These are phyloP conservation scores for Watsonalla binaria DNA, from an alignment of 2,888 invertebrate species.

Conservation along the genomic window DNA sequence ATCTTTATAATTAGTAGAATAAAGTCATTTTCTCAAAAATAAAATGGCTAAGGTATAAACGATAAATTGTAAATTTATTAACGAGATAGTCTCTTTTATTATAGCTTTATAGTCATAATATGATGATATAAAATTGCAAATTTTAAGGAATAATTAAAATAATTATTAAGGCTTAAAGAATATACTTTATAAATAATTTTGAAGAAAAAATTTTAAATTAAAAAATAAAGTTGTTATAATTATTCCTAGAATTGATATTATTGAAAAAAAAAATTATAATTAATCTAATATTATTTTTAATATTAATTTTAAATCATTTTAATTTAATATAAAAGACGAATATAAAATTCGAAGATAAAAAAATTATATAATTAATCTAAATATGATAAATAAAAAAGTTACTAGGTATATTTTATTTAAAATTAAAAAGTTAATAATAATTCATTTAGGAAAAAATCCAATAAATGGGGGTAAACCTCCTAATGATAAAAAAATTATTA, in stretches of 20 bases:
- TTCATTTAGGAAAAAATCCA: too few species aligned
- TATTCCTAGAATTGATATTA: conserved; percentile 45
- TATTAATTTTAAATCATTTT: too few species aligned
- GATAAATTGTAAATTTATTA: conserved; percentile 83
- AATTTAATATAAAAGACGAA: conserved; percentile 65
- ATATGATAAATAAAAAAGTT: conserved; percentile 67
- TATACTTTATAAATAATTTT: conserved; percentile 81
- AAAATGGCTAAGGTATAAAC: conserved; percentile 81
- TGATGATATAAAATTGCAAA: too few species aligned
- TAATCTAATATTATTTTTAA: conserved; percentile 50
- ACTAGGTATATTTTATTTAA: too few species aligned
- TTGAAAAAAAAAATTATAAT: conserved; percentile 39
- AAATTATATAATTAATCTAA: conserved; percentile 76
- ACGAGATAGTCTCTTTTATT: too few species aligned
- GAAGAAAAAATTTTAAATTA: conserved; percentile 79
- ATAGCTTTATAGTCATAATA: too few species aligned
- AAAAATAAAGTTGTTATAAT: conserved; percentile 55
- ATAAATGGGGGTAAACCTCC: too few species aligned
- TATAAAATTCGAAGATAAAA: conserved; percentile 76
- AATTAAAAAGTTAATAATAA: too few species aligned
- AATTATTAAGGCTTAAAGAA: too few species aligned
- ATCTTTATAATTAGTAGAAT: conserved; percentile 86
- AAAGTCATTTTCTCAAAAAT: conserved; percentile 81
- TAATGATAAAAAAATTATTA: too few species aligned
- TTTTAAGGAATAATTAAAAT: too few species aligned